Evolutionary conservation across 2,888 invertebrate species (phyloP).

Genomic region (Oscheius sp.): DNA sequence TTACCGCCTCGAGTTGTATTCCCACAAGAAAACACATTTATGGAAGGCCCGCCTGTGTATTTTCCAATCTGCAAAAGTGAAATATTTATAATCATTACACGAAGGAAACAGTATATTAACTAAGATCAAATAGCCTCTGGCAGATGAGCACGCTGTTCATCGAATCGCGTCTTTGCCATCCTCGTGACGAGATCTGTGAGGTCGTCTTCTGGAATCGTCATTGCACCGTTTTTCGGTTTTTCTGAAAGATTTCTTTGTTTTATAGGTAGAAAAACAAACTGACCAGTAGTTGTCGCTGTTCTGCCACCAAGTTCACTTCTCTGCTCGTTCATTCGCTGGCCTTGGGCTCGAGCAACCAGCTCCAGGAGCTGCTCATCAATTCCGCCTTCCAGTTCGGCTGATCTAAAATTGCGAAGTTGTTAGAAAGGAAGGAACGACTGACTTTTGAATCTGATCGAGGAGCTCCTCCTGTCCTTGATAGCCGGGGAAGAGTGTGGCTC

Average conservation of each 20-base stretch:
- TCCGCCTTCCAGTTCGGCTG: conserved; percentile 41
- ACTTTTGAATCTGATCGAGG: conserved; percentile 21
- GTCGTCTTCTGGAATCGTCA: conserved; percentile 52
- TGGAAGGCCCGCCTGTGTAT: neutral
- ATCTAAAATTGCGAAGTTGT: conserved; percentile 35
- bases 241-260: conserved; percentile 16
- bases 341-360: conserved; percentile 62
- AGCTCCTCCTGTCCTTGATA: conserved; percentile 48
- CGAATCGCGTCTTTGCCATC: conserved; percentile 65
- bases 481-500: conserved; percentile 56
- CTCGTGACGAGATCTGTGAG: conserved; percentile 60
- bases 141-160: conserved; percentile 62
- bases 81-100: neutral
- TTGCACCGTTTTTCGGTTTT: conserved; percentile 13
- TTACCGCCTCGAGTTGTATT: too few relatives aligned
- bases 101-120: neutral
- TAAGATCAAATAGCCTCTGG: neutral
- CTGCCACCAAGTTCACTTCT: conserved; percentile 62
- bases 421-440: neutral
- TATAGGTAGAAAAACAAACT: neutral
- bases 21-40: too few relatives aligned
- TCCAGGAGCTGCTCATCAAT: conserved; percentile 54
- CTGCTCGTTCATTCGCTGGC: conserved; percentile 68
- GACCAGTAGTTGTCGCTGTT: neutral
- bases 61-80: neutral